Percentiles rank a stretch among this genome's conserved stretches.
Evolutionary conservation across 2,797 vertebrate species (phyloP).

Genomic region (Xenentodon cancila): DNA sequence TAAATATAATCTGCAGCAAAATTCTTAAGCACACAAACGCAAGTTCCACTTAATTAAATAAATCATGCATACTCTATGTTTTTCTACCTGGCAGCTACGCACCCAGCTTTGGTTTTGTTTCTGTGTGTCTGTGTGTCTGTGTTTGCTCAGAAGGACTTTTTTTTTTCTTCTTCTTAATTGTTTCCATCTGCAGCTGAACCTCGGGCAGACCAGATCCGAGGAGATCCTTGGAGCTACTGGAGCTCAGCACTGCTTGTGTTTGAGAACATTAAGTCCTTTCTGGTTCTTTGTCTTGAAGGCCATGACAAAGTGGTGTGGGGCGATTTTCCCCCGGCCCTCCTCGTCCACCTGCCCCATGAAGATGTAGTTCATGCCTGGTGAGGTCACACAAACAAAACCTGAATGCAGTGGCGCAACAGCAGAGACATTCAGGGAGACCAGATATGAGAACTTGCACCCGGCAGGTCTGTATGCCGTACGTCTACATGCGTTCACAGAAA

Average conservation of each 20-base stretch:
- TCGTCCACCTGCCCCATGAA: conserved; percentile 97
- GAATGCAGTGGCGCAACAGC: conserved; percentile 85
- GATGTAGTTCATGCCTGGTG: conserved; percentile 95
- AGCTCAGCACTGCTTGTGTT: conserved; percentile 91
- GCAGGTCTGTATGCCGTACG: conserved; percentile 53
- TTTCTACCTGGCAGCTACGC: conserved; percentile 10
- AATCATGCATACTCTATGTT: conserved; percentile 10
- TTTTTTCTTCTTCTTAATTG: conserved; percentile 25
- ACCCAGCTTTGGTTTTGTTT: conserved; percentile 10
- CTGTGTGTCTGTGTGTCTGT: conserved; percentile 23
- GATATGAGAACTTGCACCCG: conserved; percentile 64
- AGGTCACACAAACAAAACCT: conserved; percentile 83
- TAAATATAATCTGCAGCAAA: not conserved
- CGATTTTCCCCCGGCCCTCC: conserved; percentile 90
- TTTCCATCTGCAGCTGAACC: conserved; percentile 50
- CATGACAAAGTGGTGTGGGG: conserved; percentile 93
- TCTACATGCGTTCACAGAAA: conserved; percentile 66
- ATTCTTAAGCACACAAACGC: conserved; percentile 16
- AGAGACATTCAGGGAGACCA: conserved; percentile 83
- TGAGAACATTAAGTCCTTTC: conserved; percentile 88
- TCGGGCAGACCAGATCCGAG: conserved; percentile 1
- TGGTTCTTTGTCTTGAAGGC: conserved; percentile 95
- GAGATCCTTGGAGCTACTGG: conserved; percentile 16
- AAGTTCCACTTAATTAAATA: conserved; percentile 14
- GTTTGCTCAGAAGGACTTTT: conserved; percentile 17